Base-by-base conservation (phyloP, 2,113 vertebrate species). In the Corythaixoides concolor region DNA sequence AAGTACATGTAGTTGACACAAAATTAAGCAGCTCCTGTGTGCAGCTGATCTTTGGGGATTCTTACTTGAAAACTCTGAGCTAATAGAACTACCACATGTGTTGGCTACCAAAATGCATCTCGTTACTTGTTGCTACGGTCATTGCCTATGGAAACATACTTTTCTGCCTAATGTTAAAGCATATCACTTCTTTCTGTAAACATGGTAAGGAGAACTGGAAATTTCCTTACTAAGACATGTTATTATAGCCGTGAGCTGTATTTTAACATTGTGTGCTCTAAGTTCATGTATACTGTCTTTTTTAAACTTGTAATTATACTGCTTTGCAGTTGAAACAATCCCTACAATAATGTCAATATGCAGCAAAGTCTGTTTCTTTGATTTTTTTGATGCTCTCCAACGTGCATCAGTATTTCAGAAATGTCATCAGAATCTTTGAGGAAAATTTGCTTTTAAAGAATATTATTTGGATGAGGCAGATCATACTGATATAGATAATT, bases 41-140 rank as follows among this genome's bases (percentile, higher is more conserved):
- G 33, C 85, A 76, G 90, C 62, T 90, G 94, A 94, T 90, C 85
- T 95, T 95, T 66, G 72, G 63, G 60, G 56, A 92, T 76, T 96
- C 85, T 94, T 68, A 76, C 43, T 85, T n/a, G 66, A 96, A 93
- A 94, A 28, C 39, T 91, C 60, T 1, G 1, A 72, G 84, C 70
- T 97, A 96, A 97, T 96, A 90, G 95, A 94, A 84, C n/a, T 95
- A 95, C 92, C 96, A 95, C 19, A 96, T 95, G 94, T 92, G 32
- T 43, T 98, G 95, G 85, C 93, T 90, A 66, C 32, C 49, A 84
- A 96, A 97, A 92, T 58, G 49, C 86, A 92, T 85, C 64, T 97
- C 95, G 55, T 93, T 93, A 90, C 66, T 96, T 95, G 30, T 83
- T 95, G 89, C 96, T 88, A 52, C 35, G 70, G 83, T 63, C 69